Evolutionary conservation across 2,888 invertebrate genomes (phyloP), one percentile per base, ranked within the genome.

Genomic region (Thereva unica): DNA sequence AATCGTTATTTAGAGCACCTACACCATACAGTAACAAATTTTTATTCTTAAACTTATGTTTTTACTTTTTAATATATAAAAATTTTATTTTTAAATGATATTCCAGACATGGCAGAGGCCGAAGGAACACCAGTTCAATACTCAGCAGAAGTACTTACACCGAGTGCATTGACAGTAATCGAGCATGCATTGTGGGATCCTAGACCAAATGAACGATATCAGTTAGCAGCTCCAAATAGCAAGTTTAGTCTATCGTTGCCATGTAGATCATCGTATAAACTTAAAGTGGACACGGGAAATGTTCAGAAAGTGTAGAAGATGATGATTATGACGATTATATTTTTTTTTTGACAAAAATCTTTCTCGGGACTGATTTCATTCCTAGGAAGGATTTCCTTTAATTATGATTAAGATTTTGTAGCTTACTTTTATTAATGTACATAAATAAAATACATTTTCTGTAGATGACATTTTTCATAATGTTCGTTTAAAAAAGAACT

Each of bases 1-100:
- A 86, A 56, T 85, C 86, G 64, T 83, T 91, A 66, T 89, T 87
- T 78, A 85, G 86, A 55, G 84, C 87, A 56, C 90, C 90, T 12
- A 84, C 83, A 76, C 78, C 84, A 47, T 79, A 78, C 66, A 78
- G 82, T 78, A 79, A 79, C 82, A 82, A 56, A 52, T 34, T 49
- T 71, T 74, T 75, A 72, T 67, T 38, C 69, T 5, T n/a, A 35
- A 34, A 45, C 45, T 34, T 37, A 2, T 47, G 0, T 52, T 52
- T 44, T 52, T 61, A 5, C 34, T 12, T 10, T 9, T 35, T 10
- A 12, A 4, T 41, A 9, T 45, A 8, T 42, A 3, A 52, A 42
- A 44, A 57, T 8, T 42, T 40, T 38, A 45, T 52, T 44, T 44
- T 35, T 41, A 41, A 55, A 6, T 6, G 8, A 6, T 38, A 45